Evolutionary conservation across 2,797 vertebrate species (phyloP), one percentile per base, ranked within the genome.

Genomic region (Myotis myotis): DNA sequence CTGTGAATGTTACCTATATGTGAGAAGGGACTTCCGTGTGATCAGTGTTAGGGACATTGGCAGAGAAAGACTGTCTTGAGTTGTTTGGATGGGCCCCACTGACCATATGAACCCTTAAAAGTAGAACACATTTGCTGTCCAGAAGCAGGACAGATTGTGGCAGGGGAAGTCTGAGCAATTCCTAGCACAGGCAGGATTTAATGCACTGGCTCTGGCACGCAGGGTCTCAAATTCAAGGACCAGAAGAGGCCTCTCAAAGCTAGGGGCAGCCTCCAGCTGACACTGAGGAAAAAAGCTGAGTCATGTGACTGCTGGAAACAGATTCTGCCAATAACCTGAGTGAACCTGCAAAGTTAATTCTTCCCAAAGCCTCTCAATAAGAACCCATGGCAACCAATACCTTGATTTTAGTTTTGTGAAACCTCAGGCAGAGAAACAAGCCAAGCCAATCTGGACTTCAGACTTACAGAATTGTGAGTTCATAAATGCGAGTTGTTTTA

Each of bases 371-470:
- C 51, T 4, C 57, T 79, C 19, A 23, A 1, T 78, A 82, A 81
- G 6, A 71, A 30, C 1, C 6, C 25, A 23, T 1, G 3, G 5
- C 64, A 49, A 33, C 1, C 0, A 53, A 41, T 7, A 30, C 10
- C 16, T 80, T 66, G 30, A 68, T 57, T 36, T 55, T 4, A 6
- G 12, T 6, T 57, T 84, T 64, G 10, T 30, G 51, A 95, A 92
- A 85, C 3, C 9, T 15, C 25, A 30, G 41, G 6, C 17, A 72
- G 28, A 86, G 10, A 28, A 70, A 84, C 12, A 13, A 75, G 2
- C 6, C 10, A 33, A 28, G 8, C 6, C 9, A 30, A 55, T 5
- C 25, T 22, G 1, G 7, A 49, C 2, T 53, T 90, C 25, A 16
- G 7, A 70, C 6, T n/a, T 88, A 16, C 1, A 75, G 30, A 71